A percentile compares a stretch with the other conserved stretches of the same genome.
Evolutionary conservation across 2,888 invertebrate genomes (phyloP).

Genomic region (Himalopsyche tibetana): DNA sequence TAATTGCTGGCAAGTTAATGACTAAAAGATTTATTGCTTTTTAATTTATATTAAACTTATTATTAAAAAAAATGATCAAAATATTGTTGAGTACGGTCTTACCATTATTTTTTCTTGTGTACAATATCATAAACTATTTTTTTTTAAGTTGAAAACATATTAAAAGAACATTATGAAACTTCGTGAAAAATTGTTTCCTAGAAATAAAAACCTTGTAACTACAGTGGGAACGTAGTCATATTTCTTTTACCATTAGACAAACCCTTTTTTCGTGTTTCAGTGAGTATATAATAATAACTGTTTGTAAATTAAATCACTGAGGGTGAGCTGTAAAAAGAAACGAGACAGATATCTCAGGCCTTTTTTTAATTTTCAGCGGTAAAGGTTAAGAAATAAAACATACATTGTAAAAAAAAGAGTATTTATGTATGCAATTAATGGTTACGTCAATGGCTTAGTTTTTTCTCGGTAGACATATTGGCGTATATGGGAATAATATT

Average conservation of each 20-base stretch:
- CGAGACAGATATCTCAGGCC: too few relatives aligned
- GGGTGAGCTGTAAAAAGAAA: not conserved
- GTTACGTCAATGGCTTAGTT: too few relatives aligned
- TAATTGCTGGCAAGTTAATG: not conserved
- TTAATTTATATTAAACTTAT: not conserved
- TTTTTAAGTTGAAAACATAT: not conserved
- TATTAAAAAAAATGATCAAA: too few relatives aligned
- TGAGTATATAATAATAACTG: not conserved
- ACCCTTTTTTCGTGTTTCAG: not conserved
- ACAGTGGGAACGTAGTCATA: not conserved
- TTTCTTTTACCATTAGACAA: conserved; percentile 9
- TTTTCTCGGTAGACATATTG: too few relatives aligned
- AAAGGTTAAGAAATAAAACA: too few relatives aligned
- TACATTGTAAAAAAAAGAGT: too few relatives aligned
- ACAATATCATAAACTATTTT: not conserved
- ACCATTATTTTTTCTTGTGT: not conserved
- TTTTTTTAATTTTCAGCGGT: too few relatives aligned
- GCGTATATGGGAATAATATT: too few relatives aligned
- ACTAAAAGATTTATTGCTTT: not conserved
- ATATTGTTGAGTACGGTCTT: too few relatives aligned
- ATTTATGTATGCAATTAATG: too few relatives aligned
- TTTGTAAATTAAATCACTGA: not conserved
- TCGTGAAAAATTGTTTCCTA: conserved; percentile 13
- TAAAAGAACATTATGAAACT: not conserved
- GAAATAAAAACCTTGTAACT: not conserved